Percentiles rank a stretch among this genome's conserved stretches.
These are phyloP conservation scores for Pseudopodoces humilis DNA, from an alignment of 2,113 vertebrate genomes.

Conservation along the genomic window DNA sequence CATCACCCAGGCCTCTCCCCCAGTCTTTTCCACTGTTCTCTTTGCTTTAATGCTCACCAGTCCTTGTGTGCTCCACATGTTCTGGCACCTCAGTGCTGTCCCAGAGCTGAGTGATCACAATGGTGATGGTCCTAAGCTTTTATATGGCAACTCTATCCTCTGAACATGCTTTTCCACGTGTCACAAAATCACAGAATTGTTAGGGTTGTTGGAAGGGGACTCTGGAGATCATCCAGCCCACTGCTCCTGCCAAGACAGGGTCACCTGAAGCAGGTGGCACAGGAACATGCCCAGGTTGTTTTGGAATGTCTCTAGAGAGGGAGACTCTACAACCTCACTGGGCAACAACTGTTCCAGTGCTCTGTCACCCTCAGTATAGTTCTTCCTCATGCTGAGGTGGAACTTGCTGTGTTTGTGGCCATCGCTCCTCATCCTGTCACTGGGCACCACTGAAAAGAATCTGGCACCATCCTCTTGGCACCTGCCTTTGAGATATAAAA, in stretches of 20 bases:
- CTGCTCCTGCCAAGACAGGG: background rate
- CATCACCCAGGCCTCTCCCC: background rate
- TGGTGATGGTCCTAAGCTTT: background rate
- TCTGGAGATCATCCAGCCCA: background rate
- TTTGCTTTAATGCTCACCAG: background rate
- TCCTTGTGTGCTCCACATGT: fast-evolving
- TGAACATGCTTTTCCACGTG: background rate
- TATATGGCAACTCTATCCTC: background rate
- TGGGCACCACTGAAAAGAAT: background rate
- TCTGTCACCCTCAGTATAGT: background rate
- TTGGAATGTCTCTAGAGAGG: background rate
- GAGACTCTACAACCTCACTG: background rate
- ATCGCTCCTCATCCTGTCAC: background rate
- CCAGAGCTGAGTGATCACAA: background rate
- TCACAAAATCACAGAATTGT: background rate
- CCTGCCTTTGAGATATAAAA: fast-evolving
- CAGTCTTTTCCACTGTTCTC: background rate
- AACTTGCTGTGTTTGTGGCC: background rate
- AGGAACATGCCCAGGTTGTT: fast-evolving
- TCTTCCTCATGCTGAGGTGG: background rate
- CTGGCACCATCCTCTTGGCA: background rate
- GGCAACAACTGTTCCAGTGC: background rate
- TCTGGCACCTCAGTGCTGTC: background rate
- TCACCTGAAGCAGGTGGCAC: background rate
- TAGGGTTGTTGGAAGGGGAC: background rate